Conservation (phyloP, 2,797 vertebrate genomes). For the Leptatherina wallacei region DNA sequence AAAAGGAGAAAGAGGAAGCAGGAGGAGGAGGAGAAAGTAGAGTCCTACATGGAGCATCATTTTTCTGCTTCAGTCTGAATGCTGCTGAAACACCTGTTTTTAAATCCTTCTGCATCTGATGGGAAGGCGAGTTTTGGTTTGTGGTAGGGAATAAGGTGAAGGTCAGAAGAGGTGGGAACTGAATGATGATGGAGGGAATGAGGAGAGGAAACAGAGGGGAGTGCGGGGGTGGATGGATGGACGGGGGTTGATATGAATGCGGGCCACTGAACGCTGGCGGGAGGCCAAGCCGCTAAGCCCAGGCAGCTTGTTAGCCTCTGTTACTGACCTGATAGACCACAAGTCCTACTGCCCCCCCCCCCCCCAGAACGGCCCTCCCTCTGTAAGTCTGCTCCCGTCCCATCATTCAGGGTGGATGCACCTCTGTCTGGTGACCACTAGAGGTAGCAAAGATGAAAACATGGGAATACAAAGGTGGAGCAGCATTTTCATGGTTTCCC, state of each 20-base stretch:
- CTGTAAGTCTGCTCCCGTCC: conserved; percentile 10
- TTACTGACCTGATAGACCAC: conserved; percentile 85
- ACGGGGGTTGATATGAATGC: conserved; percentile 62
- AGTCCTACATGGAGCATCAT: conserved; percentile 3
- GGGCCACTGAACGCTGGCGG: conserved; percentile 75
- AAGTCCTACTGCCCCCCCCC: conserved; percentile 56
- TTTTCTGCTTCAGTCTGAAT: conserved; percentile 24
- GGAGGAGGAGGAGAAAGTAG: conserved; percentile 11
- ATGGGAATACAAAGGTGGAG: conserved; percentile 2
- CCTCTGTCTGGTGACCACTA: conserved; percentile 24
- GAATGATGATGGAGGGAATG: background rate
- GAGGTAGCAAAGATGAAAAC: conserved; percentile 50
- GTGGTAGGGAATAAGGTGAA: background rate
- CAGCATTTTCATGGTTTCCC: too few relatives aligned
- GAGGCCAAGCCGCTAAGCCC: conserved; percentile 85
- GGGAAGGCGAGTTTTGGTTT: background rate
- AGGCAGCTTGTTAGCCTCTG: conserved; percentile 85
- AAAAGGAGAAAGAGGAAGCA: background rate
- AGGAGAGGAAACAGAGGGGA: conserved; percentile 19
- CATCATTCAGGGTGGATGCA: conserved; percentile 27
- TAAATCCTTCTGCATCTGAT: conserved; percentile 7
- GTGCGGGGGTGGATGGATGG: background rate
- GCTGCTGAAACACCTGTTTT: conserved; percentile 9
- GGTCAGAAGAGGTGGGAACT: background rate
- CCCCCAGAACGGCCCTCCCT: background rate